A percentile compares a stretch with the other conserved stretches of the same genome.
Conservation (phyloP, 2,113 vertebrate species). For the Phylloscopus trochiloides region DNA sequence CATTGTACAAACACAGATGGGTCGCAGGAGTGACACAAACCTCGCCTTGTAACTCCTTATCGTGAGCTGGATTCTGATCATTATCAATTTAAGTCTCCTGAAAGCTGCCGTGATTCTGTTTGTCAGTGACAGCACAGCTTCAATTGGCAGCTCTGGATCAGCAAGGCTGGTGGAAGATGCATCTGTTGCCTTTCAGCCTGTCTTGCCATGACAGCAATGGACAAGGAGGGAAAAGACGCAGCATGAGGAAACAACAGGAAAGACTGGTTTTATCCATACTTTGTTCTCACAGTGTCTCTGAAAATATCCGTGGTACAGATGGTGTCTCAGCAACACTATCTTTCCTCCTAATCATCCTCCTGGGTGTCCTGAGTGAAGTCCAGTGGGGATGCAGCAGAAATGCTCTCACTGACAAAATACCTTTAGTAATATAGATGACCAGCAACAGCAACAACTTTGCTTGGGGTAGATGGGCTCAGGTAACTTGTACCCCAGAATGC, state of each 20-base stretch:
- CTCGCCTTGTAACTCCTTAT: slow-evolving; percentile 11
- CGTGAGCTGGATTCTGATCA: not conserved
- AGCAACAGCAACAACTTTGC: not conserved
- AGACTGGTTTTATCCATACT: not conserved
- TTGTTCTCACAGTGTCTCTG: not conserved
- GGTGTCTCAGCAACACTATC: not conserved
- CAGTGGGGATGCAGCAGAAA: not conserved
- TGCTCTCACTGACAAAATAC: not conserved
- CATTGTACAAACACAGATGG: not conserved
- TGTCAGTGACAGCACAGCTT: not conserved
- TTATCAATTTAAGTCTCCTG: not conserved
- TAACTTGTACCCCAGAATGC: not conserved
- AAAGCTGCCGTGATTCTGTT: not conserved
- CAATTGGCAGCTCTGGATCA: not conserved
- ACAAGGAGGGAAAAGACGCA: not conserved
- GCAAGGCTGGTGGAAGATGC: not conserved
- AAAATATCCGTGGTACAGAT: not conserved
- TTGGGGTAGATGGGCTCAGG: not conserved
- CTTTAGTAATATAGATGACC: not conserved
- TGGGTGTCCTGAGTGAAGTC: not conserved
- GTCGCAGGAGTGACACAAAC: not conserved
- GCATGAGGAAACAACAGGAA: not conserved
- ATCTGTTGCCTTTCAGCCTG: not conserved
- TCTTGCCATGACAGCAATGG: not conserved
- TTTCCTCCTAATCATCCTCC: not conserved